Evolutionary conservation across 1,140 invertebrate genomes (phyloP), one percentile per base, ranked within the genome.

Genomic region (Drosophila ironensis): DNA sequence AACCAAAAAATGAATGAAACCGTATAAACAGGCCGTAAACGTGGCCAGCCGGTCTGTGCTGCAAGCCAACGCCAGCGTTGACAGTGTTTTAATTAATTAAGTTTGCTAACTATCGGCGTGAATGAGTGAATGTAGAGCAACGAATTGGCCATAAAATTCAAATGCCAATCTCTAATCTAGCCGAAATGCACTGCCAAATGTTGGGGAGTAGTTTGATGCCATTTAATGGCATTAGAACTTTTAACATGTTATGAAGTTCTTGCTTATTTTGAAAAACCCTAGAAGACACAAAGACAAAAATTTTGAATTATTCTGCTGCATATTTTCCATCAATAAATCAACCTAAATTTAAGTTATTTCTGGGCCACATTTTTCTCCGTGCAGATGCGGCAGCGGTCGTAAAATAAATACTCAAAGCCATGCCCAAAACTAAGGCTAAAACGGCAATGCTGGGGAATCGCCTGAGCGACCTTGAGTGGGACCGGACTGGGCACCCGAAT

Each of bases 61-160:
- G 30, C 30, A 33, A 27, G 22, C 28, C 53, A 4, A 6, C 9
- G 57, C 38, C 16, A 27, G 9, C 22, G 19, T 48, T 38, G 45
- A 52, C 46, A 37, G 47, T 66, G 38, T 59, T 37, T 63, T 78
- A 78, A 72, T 78, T 78, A 77, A 73, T 82, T 76, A 19, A 27
- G 20, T 37, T 47, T 57, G 57, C 69, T 63, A 41, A 42, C 53
- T 47, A 57, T 37, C 59, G 24, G 27, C 35, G 4, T 37, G 33
- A 37, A 37, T 61, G 54, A 64, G 72, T 52, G 68, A 84, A 78
- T 78, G 69, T 73, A 35, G 57, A 84, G 52, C 72, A 72, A n/a
- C 41, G 40, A 35, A 48, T 16, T 53, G 45, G 30, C 24, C 33
- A 53, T 68, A 38, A 72, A 68, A 84, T 51, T 71, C 68, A 84